Base-by-base conservation (phyloP, 2,113 vertebrate species). In the Cottus gobio region DNA sequence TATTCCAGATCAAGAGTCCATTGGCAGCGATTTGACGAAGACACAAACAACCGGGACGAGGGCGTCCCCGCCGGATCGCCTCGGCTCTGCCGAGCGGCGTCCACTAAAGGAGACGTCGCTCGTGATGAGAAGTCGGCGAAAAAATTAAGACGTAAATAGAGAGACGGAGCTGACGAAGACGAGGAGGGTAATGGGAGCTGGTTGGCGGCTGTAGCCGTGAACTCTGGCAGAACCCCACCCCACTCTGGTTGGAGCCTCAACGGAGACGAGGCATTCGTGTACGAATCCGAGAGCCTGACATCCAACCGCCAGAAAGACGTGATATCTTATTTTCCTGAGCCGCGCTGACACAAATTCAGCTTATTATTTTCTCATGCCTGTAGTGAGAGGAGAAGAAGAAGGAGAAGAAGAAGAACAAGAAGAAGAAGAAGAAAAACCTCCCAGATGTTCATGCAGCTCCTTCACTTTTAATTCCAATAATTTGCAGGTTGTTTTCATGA, bases 261-360 rank as follows among this genome's bases (percentile, higher is more conserved):
- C 91, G 93, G 50, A 92, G 96, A 97, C 95, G 96, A 97, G 94
- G 96, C 96, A 94, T 96, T 96, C 92, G 94, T 94, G 93, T 96
- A 96, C 94, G 88, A 96, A 96, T 97, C 95, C 89, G 95, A 96
- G 94, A 95, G 95, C 93, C 92, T 97, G 96, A 98, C 97, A 96
- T 97, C 95, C 95, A 96, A 96, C 96, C 95, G 96, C 96, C 96
- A 96, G 96, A 95, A 96, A 96, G 96, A 97, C 96, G 93, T 99
- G 97, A 99, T 98, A 97, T 99, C 98, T 99, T 97, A 97, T 97
- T 99, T 97, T 97, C 94, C 95, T 95, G 95, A 96, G 96, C 95
- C 88, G 92, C 92, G 92, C 96, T 97, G 97, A 98, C 97, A 98
- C 96, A 96, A 97, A 98, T 95, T 97, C 96, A 95, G 95, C 96